Conservation (phyloP, 1,140 invertebrate genomes). For the Notospermus geniculatus region DNA sequence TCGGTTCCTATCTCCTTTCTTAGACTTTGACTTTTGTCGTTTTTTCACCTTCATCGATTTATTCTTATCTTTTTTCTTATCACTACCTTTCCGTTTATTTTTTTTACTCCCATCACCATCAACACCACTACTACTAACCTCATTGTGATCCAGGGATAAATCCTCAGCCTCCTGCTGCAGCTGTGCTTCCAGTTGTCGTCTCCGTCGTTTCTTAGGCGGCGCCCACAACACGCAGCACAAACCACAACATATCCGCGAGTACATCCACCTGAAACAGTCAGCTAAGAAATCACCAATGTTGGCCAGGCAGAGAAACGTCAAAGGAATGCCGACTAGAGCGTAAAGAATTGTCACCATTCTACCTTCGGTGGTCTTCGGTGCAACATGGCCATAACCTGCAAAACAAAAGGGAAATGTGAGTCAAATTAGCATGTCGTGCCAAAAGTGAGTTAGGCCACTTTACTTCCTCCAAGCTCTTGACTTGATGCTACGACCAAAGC, state of each 20-base stretch:
- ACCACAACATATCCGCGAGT: slow-evolving; percentile 53
- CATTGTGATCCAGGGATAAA: background rate
- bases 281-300: slow-evolving; percentile 94
- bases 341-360: slow-evolving; percentile 91
- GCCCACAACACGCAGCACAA: background rate
- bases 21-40: no score
- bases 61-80: slow-evolving; percentile 3
- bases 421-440: no score
- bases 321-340: slow-evolving; percentile 91
- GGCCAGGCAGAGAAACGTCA: slow-evolving; percentile 83
- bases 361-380: slow-evolving; percentile 82
- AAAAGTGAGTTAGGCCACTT: no score
- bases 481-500: no score
- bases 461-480: no score
- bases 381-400: slow-evolving; percentile 89
- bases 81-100: background rate
- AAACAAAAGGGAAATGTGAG: slow-evolving; percentile 20
- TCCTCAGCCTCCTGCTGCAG: background rate
- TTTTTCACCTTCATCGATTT: background rate
- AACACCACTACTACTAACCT: no score
- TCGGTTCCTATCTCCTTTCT: background rate
- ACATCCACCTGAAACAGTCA: slow-evolving; percentile 89
- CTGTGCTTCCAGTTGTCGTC: background rate
- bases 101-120: background rate
- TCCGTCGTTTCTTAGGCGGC: background rate